These are phyloP conservation scores for Centropyge bicolor DNA, from an alignment of 2,797 vertebrate species.

Conservation along the genomic window DNA sequence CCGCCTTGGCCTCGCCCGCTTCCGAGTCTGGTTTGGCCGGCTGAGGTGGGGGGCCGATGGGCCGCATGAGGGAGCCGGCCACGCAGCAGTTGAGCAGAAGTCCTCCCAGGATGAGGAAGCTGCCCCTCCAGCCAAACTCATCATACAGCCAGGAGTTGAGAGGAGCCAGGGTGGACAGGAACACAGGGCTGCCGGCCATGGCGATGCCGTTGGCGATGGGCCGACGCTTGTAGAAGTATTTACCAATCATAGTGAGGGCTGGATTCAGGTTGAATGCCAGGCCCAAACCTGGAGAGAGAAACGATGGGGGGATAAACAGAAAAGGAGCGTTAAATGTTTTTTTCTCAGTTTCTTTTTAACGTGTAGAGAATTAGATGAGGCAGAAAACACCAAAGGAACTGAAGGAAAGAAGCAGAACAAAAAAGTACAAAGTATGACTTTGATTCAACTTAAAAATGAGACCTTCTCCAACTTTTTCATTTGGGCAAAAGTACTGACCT, in stretches of 20 bases:
- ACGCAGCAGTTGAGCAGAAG: constrained; percentile 96
- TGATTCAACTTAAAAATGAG: too few relatives aligned
- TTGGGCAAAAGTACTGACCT: constrained; percentile 83
- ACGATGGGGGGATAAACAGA: neutral
- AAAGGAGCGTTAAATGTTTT: neutral
- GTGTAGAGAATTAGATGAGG: too few relatives aligned
- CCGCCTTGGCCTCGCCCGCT: neutral
- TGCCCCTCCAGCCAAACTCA: constrained; percentile 94
- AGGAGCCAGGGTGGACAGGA: constrained; percentile 94
- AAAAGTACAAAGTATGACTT: neutral
- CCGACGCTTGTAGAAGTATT: constrained; percentile 94
- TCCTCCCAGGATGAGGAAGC: constrained; percentile 96
- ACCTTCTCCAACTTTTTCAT: neutral
- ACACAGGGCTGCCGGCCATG: constrained; percentile 97
- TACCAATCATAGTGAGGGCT: constrained; percentile 98
- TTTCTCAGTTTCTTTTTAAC: too few relatives aligned
- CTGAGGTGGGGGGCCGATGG: constrained; percentile 88
- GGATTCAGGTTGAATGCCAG: constrained; percentile 97
- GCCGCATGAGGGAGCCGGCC: constrained; percentile 95
- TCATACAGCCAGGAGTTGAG: constrained; percentile 94
- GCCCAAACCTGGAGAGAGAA: constrained; percentile 88
- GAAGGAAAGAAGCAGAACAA: too few relatives aligned
- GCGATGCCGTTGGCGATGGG: constrained; percentile 96
- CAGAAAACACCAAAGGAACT: too few relatives aligned
- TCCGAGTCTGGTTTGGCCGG: constrained; percentile 62